phyloP scores from a whole-genome alignment of 2,797 vertebrate genomes.

The Microctenopoma stevenorrisi region DNA sequence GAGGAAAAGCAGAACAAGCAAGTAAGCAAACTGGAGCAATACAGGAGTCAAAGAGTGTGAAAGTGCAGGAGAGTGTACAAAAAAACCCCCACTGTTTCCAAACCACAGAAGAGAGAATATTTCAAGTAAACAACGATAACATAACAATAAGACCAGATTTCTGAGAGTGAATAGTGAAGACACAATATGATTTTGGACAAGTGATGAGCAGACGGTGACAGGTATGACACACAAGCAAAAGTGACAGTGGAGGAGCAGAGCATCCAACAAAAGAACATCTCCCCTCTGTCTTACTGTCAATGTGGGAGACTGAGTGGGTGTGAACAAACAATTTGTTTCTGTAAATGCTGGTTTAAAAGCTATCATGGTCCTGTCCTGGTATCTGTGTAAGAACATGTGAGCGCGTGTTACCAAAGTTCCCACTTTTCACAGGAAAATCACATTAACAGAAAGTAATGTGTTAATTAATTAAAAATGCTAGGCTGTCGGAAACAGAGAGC shows the following conservation, averaged over 20 bases:
- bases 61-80: neutral
- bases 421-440: constrained; percentile 42
- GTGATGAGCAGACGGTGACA: constrained; percentile 29
- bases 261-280: constrained; percentile 47
- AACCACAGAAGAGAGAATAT: constrained; percentile 3
- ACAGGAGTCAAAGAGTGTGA: neutral
- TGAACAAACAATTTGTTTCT: neutral
- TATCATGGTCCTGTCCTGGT: neutral
- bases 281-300: constrained; percentile 43
- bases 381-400: constrained; percentile 7
- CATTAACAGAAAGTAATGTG: constrained; percentile 58
- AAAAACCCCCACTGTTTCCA: neutral
- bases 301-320: constrained; percentile 27
- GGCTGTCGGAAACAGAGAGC: constrained; percentile 34
- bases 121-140: neutral
- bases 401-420: constrained; percentile 50
- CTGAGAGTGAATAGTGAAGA: constrained; percentile 16
- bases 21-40: neutral
- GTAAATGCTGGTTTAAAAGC: constrained; percentile 3
- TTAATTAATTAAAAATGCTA: constrained; percentile 62
- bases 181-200: constrained; percentile 6
- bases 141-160: constrained; percentile 1
- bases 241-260: constrained; percentile 36
- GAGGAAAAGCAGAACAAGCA: neutral
- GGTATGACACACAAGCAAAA: constrained; percentile 42